Evolutionary conservation across 2,888 invertebrate genomes (phyloP).

Genomic region (Ischnura elegans): DNA sequence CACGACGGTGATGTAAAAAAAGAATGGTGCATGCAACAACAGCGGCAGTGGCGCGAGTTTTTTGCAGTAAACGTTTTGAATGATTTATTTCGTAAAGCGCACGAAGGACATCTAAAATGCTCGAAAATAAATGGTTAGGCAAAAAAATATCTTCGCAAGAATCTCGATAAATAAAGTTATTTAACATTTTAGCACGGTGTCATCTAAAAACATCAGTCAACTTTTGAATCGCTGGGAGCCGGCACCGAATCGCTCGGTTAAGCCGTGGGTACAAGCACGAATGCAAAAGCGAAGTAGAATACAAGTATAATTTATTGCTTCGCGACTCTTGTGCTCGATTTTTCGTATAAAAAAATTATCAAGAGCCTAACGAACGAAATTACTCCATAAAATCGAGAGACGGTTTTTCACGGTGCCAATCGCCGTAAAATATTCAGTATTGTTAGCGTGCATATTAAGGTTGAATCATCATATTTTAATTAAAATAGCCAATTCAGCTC

Average conservation of each 20-base stretch:
- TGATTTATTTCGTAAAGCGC: constrained; percentile 1
- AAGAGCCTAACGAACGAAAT: no score
- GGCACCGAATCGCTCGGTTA: not conserved
- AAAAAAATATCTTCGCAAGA: not conserved
- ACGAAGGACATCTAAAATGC: not conserved
- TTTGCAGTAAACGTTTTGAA: not conserved
- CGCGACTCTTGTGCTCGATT: no score
- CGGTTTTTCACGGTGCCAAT: no score
- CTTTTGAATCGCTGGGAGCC: not conserved
- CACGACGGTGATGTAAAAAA: not conserved
- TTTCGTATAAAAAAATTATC: no score
- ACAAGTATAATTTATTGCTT: no score
- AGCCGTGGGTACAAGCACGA: not conserved
- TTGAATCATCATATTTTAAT: no score
- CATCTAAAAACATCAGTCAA: not conserved
- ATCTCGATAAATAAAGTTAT: not conserved
- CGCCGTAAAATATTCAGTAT: no score
- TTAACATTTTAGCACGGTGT: not conserved
- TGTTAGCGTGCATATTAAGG: no score
- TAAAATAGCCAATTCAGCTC: no score
- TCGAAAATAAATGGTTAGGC: not conserved
- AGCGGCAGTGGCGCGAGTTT: not conserved
- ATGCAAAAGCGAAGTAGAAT: no score
- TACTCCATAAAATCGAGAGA: no score
- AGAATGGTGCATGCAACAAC: not conserved